Evolutionary conservation across 2,113 vertebrate genomes (phyloP).

Genomic region (Catharus minimus): DNA sequence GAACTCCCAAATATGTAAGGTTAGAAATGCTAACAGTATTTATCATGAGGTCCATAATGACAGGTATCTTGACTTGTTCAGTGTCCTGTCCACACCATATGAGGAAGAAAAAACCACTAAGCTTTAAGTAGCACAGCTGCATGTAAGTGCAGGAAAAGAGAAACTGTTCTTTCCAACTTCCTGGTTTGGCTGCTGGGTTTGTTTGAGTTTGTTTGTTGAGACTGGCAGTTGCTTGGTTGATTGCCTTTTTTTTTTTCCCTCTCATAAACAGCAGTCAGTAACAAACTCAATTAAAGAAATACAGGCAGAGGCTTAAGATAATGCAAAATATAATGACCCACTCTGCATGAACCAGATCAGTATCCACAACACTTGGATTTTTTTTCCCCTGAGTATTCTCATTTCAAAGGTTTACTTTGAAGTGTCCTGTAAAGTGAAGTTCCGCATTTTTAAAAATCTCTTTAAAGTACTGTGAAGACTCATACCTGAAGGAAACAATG

Average conservation of each 20-base stretch:
- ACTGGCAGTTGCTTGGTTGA: background rate
- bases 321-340: background rate
- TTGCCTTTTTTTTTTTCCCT: background rate
- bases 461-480: constrained; percentile 41
- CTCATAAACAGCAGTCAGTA: background rate
- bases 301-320: background rate
- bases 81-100: background rate
- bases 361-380: background rate
- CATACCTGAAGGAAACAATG: constrained; percentile 44
- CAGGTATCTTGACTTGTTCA: background rate
- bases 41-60: constrained; percentile 39
- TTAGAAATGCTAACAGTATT: constrained; percentile 33
- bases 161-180: background rate
- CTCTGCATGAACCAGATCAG: background rate
- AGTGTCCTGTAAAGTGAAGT: background rate
- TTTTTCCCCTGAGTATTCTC: background rate
- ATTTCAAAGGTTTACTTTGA: background rate
- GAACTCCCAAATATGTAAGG: constrained; percentile 22
- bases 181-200: background rate
- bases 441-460: constrained; percentile 36
- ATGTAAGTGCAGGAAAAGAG: background rate
- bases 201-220: background rate
- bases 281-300: background rate
- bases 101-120: background rate
- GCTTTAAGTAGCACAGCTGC: background rate